Evolutionary conservation across 2,113 vertebrate genomes (phyloP), one percentile per base, ranked within the genome.

Genomic region (Salvelinus alpinus): DNA sequence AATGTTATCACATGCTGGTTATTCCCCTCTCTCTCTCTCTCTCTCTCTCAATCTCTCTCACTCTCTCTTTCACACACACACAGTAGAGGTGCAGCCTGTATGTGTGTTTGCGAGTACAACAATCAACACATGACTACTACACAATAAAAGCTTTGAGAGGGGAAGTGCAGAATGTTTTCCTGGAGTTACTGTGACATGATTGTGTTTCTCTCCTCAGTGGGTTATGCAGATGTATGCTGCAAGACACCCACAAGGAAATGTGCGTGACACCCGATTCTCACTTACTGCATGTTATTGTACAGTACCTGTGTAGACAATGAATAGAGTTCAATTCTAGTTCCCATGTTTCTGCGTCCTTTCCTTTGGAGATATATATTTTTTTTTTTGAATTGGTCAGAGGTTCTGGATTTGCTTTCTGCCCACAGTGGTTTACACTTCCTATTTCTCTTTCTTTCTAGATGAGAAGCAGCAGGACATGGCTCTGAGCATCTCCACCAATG

Each of bases 401-500:
- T 31, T 11, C 31, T 27, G 25, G 7, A 14, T 34, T 34, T 34
- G 5, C 34, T 34, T 64, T 64, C 31, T 18, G 4, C 13, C 31
- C 29, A 24, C 7, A 20, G 18, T 66, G 6, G 13, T 34, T 64
- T n/a, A 25, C 22, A 18, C 8, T 25, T 16, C 60, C 7, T 70
- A 38, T 51, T 60, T 54, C 1, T 71, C 0, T 80, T n/a, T 70
- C 0, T 47, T 2, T 80, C 14, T 78, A 93, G 92, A 93, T 34
- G 91, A 94, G 78, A 94, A 92, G 80, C 92, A 91, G 80, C 93
- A 93, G 83, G 93, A 94, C 62, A 90, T 94, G 88, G 85, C 93
- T 73, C 80, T 94, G 71, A 94, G 91, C 85, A 93, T 94, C 84
- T 93, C 93, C 27, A 92, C 92, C 74, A 93, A 90, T 71, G 93